Percentiles rank a stretch among this genome's conserved stretches.
These are phyloP conservation scores for Melieria omissa DNA, from an alignment of 2,888 invertebrate genomes.

Conservation along the genomic window DNA sequence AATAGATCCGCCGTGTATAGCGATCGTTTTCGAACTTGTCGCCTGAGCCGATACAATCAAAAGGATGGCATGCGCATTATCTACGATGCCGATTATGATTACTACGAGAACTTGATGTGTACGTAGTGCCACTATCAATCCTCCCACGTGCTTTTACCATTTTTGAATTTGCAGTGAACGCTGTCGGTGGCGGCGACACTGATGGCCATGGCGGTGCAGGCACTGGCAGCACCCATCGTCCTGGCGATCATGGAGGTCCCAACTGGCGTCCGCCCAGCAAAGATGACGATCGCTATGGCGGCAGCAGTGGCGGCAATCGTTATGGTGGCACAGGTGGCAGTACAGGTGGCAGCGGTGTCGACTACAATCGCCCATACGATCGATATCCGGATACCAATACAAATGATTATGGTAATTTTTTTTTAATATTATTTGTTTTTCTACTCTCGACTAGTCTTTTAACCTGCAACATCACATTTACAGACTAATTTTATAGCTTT, in stretches of 20 bases:
- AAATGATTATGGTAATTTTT: conserved; percentile 58
- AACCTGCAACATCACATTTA: conserved; percentile 12
- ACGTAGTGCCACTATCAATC: conserved; percentile 66
- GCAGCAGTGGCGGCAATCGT: conserved; percentile 54
- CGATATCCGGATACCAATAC: conserved; percentile 57
- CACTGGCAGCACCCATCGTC: conserved; percentile 49
- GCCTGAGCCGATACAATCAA: conserved; percentile 87
- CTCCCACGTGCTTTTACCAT: background rate
- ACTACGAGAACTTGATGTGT: conserved; percentile 94
- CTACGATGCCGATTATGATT: conserved; percentile 92
- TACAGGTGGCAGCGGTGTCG: conserved; percentile 59
- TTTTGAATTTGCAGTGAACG: conserved; percentile 60
- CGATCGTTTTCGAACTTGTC: conserved; percentile 84
- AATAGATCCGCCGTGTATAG: conserved; percentile 86
- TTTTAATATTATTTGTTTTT: conserved; percentile 3
- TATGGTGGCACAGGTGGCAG: conserved; percentile 60
- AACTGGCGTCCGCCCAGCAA: conserved; percentile 67
- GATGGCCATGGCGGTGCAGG: conserved; percentile 57
- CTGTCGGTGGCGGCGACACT: conserved; percentile 62
- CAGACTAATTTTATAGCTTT: background rate
- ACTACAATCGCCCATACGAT: conserved; percentile 61
- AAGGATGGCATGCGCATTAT: conserved; percentile 88
- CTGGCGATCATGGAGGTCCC: conserved; percentile 58
- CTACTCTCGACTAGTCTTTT: conserved; percentile 21
- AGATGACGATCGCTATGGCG: conserved; percentile 69